Evolutionary conservation across 2,888 invertebrate species (phyloP).

Genomic region (Cheilosia variabilis): DNA sequence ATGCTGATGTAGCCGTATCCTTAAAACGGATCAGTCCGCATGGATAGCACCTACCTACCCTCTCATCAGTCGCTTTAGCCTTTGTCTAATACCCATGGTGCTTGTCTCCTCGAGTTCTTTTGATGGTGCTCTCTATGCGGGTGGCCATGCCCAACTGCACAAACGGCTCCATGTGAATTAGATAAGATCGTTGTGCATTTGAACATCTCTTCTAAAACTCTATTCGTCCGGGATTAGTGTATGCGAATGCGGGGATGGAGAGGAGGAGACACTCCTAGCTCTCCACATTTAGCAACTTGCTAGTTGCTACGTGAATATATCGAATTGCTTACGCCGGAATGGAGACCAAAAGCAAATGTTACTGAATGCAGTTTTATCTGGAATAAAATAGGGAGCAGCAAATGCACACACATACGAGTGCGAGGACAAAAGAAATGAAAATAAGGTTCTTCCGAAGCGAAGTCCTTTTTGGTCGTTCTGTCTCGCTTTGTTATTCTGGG

Average conservation of each 20-base stretch:
- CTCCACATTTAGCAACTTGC: conserved; percentile 8
- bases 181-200: conserved; percentile 70
- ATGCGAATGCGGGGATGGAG: conserved; percentile 16
- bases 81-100: conserved; percentile 32
- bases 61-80: conserved; percentile 13
- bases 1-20: conserved; percentile 36
- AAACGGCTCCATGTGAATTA: conserved; percentile 52
- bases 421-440: conserved; percentile 63
- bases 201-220: conserved; percentile 33
- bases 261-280: conserved; percentile 16
- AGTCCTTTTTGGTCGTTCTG: conserved; percentile 24
- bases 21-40: conserved; percentile 48
- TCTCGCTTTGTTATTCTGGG: not conserved
- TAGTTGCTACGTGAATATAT: conserved; percentile 22
- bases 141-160: conserved; percentile 32
- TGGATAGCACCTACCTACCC: conserved; percentile 15
- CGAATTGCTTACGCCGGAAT: conserved; percentile 36
- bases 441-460: conserved; percentile 52
- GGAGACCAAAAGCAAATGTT: conserved; percentile 48
- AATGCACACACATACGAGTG: conserved; percentile 9
- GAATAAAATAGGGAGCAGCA: conserved; percentile 40
- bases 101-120: conserved; percentile 35
- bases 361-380: conserved; percentile 60
- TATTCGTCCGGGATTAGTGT: not conserved
- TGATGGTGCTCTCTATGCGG: conserved; percentile 41